Conservation (phyloP, 2,888 invertebrate species). For the Deilephila elpenor region DNA sequence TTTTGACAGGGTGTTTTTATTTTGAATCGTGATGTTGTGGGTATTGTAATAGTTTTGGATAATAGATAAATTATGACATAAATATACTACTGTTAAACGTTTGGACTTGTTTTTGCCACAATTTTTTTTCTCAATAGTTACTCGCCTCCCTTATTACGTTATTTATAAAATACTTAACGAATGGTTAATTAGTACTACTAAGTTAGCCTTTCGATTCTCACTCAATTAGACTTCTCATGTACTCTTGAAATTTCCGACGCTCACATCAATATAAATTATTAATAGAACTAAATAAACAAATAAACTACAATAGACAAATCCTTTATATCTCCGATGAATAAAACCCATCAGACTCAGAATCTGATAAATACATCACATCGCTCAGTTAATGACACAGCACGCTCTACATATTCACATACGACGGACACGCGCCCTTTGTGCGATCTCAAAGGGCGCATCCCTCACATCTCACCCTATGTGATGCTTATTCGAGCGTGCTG, state of each 20-base stretch:
- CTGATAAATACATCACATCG: constrained; percentile 64
- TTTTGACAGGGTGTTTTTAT: constrained; percentile 41
- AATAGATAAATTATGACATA: neutral
- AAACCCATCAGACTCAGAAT: neutral
- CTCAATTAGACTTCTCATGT: too few relatives aligned
- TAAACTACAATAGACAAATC: neutral
- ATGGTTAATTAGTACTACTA: too few relatives aligned
- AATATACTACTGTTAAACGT: too few relatives aligned
- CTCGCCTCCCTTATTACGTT: too few relatives aligned
- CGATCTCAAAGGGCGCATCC: constrained; percentile 36
- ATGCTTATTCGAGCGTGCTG: constrained; percentile 54
- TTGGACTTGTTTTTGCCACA: too few relatives aligned
- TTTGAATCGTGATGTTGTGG: constrained; percentile 15
- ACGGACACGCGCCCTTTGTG: constrained; percentile 50
- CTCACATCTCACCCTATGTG: constrained; percentile 42
- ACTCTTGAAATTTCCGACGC: too few relatives aligned
- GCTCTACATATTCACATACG: constrained; percentile 60
- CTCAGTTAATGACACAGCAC: constrained; percentile 48
- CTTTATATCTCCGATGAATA: neutral
- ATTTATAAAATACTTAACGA: too few relatives aligned
- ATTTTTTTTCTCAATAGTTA: too few relatives aligned
- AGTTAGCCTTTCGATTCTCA: too few relatives aligned
- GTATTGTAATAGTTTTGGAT: neutral
- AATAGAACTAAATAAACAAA: neutral
- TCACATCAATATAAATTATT: too few relatives aligned